These are phyloP conservation scores for Tolmerus cingulatus DNA, from an alignment of 2,888 invertebrate genomes.

Conservation along the genomic window DNA sequence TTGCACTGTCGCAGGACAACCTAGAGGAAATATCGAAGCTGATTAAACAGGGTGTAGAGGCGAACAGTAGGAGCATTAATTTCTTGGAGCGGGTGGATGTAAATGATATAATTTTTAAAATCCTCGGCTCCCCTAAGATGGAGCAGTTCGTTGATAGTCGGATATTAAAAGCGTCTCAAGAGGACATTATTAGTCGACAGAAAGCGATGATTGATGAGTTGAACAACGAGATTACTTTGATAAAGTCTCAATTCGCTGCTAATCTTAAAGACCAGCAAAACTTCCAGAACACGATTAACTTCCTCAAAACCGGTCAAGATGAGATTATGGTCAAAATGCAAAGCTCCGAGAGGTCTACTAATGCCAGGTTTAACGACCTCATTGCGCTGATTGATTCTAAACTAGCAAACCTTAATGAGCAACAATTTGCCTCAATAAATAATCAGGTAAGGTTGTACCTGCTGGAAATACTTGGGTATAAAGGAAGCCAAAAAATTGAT, in stretches of 20 bases:
- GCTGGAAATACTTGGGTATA: slow-evolving; percentile 66
- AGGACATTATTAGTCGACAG: slow-evolving; percentile 56
- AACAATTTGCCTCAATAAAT: slow-evolving; percentile 67
- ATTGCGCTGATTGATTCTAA: slow-evolving; percentile 58
- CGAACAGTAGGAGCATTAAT: slow-evolving; percentile 55
- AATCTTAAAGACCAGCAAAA: slow-evolving; percentile 63
- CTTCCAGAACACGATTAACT: slow-evolving; percentile 57
- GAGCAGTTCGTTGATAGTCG: slow-evolving; percentile 55
- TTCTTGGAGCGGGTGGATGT: slow-evolving; percentile 57
- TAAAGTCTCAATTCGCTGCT: slow-evolving; percentile 67
- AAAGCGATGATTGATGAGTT: slow-evolving; percentile 66
- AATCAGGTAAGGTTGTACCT: slow-evolving; percentile 67
- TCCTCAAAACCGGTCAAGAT: slow-evolving; percentile 55
- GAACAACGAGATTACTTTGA: slow-evolving; percentile 66
- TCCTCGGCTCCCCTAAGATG: slow-evolving; percentile 58
- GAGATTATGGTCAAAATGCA: slow-evolving; percentile 56
- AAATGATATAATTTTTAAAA: slow-evolving; percentile 58
- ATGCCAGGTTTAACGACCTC: slow-evolving; percentile 55
- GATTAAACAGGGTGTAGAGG: slow-evolving; percentile 55
- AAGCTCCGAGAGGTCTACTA: slow-evolving; percentile 55
- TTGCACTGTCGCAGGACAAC: slow-evolving; percentile 58
- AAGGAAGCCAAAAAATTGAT: slow-evolving; percentile 62
- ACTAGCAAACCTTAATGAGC: slow-evolving; percentile 54
- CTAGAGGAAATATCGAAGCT: slow-evolving; percentile 59
- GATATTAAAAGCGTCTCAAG: slow-evolving; percentile 52